Evolutionary conservation across 2,888 invertebrate genomes (phyloP).

Genomic region (Phengaris arion): DNA sequence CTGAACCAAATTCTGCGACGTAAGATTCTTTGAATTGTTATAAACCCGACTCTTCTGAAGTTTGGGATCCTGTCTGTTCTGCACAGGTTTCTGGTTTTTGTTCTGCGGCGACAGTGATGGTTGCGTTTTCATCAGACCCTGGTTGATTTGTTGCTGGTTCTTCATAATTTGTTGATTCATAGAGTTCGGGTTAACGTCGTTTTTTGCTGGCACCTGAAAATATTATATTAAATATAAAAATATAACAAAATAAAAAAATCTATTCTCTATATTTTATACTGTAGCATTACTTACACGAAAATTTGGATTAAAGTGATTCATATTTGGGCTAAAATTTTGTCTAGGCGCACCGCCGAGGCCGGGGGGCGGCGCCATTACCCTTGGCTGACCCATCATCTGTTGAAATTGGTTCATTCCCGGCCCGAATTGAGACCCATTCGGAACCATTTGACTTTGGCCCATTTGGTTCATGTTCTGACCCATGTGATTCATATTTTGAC

Average conservation of each 20-base stretch:
- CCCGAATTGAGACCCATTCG: slow-evolving; percentile 63
- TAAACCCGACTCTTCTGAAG: slow-evolving; percentile 58
- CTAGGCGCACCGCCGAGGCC: slow-evolving; percentile 62
- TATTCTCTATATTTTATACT: neutral
- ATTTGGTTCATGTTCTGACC: slow-evolving; percentile 44
- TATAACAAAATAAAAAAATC: slow-evolving; percentile 7
- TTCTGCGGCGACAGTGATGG: slow-evolving; percentile 48
- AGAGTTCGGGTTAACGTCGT: slow-evolving; percentile 51
- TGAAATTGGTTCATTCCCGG: slow-evolving; percentile 59
- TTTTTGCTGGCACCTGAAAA: slow-evolving; percentile 56
- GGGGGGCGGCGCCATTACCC: slow-evolving; percentile 67
- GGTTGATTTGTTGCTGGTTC: slow-evolving; percentile 38
- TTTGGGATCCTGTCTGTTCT: slow-evolving; percentile 46
- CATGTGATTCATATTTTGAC: slow-evolving; percentile 46
- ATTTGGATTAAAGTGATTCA: slow-evolving; percentile 63
- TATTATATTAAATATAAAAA: slow-evolving; percentile 11
- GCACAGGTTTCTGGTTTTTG: slow-evolving; percentile 39
- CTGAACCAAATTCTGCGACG: slow-evolving; percentile 67
- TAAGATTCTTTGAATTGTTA: slow-evolving; percentile 54
- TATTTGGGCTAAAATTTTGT: slow-evolving; percentile 63
- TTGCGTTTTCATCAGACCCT: slow-evolving; percentile 6
- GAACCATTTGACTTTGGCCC: slow-evolving; percentile 51
- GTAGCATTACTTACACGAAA: slow-evolving; percentile 65
- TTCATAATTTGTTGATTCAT: slow-evolving; percentile 44
- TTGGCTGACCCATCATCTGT: slow-evolving; percentile 62